Base-by-base conservation (phyloP, 2,888 invertebrate species). In the Drosophila anomalata region DNA sequence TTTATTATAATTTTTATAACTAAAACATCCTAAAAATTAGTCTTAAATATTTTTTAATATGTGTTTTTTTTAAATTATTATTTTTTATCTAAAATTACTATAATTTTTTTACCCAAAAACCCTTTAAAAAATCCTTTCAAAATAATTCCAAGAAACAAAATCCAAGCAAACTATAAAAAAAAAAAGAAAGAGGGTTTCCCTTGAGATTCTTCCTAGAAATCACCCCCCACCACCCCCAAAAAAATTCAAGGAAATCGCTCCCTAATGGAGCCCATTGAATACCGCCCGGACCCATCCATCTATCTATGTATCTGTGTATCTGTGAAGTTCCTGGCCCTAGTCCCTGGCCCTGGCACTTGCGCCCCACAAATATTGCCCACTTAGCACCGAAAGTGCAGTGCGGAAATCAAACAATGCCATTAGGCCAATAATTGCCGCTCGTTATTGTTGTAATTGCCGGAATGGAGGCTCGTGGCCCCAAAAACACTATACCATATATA, bases 351-450 rank as follows among this genome's bases (percentile, higher is more conserved):
- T 17, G 17, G 17, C 17, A 1, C 17, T 17, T 17, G 17, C 17
- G 17, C 17, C 52, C 53, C 42, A 29, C 53, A 70, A 61, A 69
- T 60, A 67, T 52, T 48, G 60, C 41, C 69, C 69, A 69, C 71
- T 69, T 70, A 70, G 69, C 71, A 71, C 69, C 62, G 50, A 70
- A 71, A 70, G 69, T 70, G 69, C 69, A 70, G 73, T 73, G 61
- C 68, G 87, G 78, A 82, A 82, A 82, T 83, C 81, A 82, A 82
- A 82, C 84, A 86, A 86, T 80, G 75, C 81, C 75, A 86, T 82
- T 83, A 78, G 87, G 87, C 66, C 62, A 86, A 82, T 82, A 82
- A 82, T 82, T 82, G 84, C 81, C 76, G 75, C 75, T 86, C 81
- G 76, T 82, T 86, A 82, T 82, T 73, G 81, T 80, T 81, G 84